These are phyloP conservation scores for Eupristina koningsbergeri DNA, from an alignment of 1,140 invertebrate genomes.

Conservation along the genomic window DNA sequence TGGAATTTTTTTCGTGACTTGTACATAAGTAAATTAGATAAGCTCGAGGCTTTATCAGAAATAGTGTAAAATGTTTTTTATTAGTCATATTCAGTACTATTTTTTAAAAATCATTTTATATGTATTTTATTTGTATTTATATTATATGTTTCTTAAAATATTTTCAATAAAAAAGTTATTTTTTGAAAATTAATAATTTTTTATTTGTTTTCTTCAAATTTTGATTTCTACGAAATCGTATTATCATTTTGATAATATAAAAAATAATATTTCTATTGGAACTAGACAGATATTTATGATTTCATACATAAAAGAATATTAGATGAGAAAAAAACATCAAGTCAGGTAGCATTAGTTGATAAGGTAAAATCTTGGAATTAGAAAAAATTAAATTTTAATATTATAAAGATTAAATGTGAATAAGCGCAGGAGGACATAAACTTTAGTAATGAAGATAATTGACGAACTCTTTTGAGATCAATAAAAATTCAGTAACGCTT, in stretches of 20 bases:
- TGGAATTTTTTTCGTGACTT: constrained; percentile 28
- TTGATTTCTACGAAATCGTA: neutral
- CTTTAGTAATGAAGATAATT: too few species aligned
- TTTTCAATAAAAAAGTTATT: neutral
- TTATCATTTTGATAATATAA: neutral
- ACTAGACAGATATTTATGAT: too few species aligned
- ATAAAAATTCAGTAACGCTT: too few species aligned
- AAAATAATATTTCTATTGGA: neutral
- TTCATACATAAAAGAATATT: neutral
- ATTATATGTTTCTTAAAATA: neutral
- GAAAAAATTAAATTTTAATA: neutral
- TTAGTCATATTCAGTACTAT: neutral
- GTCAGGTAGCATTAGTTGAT: neutral
- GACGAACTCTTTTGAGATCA: too few species aligned
- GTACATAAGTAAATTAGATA: constrained; percentile 29
- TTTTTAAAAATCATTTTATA: neutral
- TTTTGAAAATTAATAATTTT: neutral
- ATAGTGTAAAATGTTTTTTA: constrained; percentile 12
- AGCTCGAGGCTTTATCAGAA: constrained; percentile 28
- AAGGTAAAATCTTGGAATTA: neutral
- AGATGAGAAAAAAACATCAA: neutral
- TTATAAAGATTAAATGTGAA: too few species aligned
- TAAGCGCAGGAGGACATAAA: too few species aligned
- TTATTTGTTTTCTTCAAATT: too few species aligned
- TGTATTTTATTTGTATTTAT: neutral